Evolutionary conservation across 2,113 vertebrate species (phyloP), one percentile per base, ranked within the genome.

Genomic region (Neolamprologus devosi): DNA sequence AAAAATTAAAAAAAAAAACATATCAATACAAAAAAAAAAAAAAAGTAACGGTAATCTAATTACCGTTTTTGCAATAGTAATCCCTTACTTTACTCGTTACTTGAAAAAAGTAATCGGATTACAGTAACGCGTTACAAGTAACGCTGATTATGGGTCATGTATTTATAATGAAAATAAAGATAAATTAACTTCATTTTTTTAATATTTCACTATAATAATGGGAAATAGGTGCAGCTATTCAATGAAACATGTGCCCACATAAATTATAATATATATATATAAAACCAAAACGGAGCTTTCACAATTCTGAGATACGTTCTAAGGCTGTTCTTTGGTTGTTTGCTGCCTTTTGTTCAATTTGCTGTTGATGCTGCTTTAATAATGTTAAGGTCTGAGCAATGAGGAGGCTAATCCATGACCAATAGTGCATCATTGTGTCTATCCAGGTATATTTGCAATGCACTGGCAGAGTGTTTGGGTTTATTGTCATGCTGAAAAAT

Each of bases 381-480:
- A 65, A 65, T 65, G 17, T 65, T 65, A 35, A n/a, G 3, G 10
- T 65, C 1, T 35, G 30, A 0, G 3, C 0, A n/a, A 35, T 65
- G 17, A n/a, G 58, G 30, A 35, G 30, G 30, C 60, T 11, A 35
- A 65, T 65, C 4, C 60, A 65, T 65, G 60, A n/a, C 17, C 0
- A 3, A 63, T 30, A 2, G 58, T 60, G 3, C 58, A 11, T 63
- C 5, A 63, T 33, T 63, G 57, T 60, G 9, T 63, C 58, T 63
- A 33, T 60, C 9, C 9, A 60, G 28, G 2, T 63, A 33, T 11
- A 33, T 33, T 63, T 63, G 28, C 9, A 63, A 33, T 33, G 28
- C 28, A 33, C 1, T 63, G 28, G 16, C 5, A 19, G 28, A 63
- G 16, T 35, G 58, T 35, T 63, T 63, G 28, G 58, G 28, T 33